phyloP scores from a whole-genome alignment of 2,888 invertebrate species.

The Tetragnatha montana region DNA sequence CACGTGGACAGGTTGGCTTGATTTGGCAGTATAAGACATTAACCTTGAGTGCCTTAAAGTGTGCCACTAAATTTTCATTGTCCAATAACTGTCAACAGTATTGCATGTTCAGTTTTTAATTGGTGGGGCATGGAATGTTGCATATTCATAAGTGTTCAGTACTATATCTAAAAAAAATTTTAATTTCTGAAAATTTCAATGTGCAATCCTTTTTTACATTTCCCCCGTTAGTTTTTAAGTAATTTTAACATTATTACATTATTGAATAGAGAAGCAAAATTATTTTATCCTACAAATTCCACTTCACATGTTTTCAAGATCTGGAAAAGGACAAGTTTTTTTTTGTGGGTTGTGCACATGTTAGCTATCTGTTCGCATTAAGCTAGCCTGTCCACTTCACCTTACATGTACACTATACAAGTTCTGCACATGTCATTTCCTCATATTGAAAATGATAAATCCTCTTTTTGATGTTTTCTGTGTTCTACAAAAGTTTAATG shows the following conservation, averaged over 20 bases:
- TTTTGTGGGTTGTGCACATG: constrained; percentile 52
- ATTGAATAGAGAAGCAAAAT: background rate
- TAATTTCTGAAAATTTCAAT: background rate
- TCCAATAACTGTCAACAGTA: background rate
- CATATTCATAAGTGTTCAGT: constrained; percentile 1
- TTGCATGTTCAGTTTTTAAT: constrained; percentile 20
- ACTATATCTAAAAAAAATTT: background rate
- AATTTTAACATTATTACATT: background rate
- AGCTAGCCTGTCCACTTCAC: constrained; percentile 63
- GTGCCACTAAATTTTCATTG: constrained; percentile 63
- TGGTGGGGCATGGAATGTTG: constrained; percentile 6
- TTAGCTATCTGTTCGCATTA: constrained; percentile 49
- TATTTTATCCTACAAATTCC: no score
- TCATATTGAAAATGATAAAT: constrained; percentile 5
- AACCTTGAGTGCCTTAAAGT: constrained; percentile 69
- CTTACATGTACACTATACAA: constrained; percentile 63
- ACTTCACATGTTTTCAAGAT: constrained; percentile 2
- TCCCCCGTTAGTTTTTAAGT: background rate
- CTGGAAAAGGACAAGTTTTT: constrained; percentile 16
- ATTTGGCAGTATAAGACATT: constrained; percentile 55
- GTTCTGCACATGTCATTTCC: constrained; percentile 61
- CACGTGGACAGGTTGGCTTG: constrained; percentile 68
- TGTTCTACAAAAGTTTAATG: constrained; percentile 31
- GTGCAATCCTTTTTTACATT: background rate
- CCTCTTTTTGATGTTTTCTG: constrained; percentile 53